Conservation (phyloP, 1,140 invertebrate genomes). For the Drosophila baimaii region DNA sequence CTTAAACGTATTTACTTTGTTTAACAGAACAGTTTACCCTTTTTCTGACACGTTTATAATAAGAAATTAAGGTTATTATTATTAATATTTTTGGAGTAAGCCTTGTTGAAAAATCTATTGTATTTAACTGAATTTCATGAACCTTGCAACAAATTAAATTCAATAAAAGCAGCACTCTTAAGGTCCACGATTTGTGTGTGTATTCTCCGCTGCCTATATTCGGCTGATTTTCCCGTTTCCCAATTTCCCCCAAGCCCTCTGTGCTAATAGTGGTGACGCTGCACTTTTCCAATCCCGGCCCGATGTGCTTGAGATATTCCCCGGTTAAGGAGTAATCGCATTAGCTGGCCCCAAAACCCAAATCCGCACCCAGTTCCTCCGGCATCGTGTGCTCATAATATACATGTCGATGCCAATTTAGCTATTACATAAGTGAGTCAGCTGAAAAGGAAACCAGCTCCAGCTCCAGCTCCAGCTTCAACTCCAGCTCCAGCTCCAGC, state of each 20-base stretch:
- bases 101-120: neutral
- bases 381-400: conserved; percentile 61
- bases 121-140: too few species aligned
- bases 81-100: too few species aligned
- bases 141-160: neutral
- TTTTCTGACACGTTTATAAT: neutral
- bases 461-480: neutral
- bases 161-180: neutral
- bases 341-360: conserved; percentile 29
- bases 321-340: conserved; percentile 50
- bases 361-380: conserved; percentile 42
- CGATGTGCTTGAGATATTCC: conserved; percentile 19
- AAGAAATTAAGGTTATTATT: neutral
- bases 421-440: conserved; percentile 81
- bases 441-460: conserved; percentile 56
- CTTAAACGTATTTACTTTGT: too few species aligned
- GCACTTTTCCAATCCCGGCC: conserved; percentile 37
- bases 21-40: too few species aligned
- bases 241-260: conserved; percentile 5
- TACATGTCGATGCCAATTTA: conserved; percentile 82
- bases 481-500: neutral
- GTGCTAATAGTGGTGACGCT: conserved; percentile 56
- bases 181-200: neutral
- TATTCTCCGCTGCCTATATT: neutral
- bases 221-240: conserved; percentile 20